Conservation (phyloP, 1,140 invertebrate genomes). For the Drosophila eugracilis region DNA sequence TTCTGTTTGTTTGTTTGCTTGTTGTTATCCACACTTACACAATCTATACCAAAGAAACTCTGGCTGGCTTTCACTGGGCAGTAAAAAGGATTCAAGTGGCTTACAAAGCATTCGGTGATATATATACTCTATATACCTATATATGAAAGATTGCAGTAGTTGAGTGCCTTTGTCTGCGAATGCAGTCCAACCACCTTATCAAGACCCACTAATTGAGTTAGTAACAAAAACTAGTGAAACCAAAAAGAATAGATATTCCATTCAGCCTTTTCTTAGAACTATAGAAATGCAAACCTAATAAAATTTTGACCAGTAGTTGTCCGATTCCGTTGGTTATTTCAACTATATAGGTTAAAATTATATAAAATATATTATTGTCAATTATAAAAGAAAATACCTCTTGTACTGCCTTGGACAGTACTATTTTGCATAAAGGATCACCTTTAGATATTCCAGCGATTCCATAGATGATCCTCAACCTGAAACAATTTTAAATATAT, state of each 20-base stretch:
- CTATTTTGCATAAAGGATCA: no score
- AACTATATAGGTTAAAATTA: no score
- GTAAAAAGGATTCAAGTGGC: not conserved
- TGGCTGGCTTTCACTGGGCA: conserved; percentile 19
- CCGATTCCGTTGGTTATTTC: not conserved
- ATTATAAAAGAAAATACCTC: no score
- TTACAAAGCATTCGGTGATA: not conserved
- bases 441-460: no score
- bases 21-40: conserved; percentile 36
- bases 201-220: conserved; percentile 2
- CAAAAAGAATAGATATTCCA: not conserved
- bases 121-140: not conserved
- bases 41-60: conserved; percentile 22
- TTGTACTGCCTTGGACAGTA: no score
- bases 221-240: not conserved
- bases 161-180: not conserved
- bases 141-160: not conserved
- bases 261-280: not conserved
- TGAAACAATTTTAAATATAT: no score
- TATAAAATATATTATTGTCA: no score
- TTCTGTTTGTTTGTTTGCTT: conserved; percentile 29
- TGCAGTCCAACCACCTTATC: not conserved
- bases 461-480: no score
- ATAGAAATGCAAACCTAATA: not conserved
- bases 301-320: no score